Percentiles rank a stretch among this genome's conserved stretches.
These are phyloP conservation scores for Macrochelys suwanniensis DNA, from an alignment of 2,797 vertebrate genomes.

Conservation along the genomic window DNA sequence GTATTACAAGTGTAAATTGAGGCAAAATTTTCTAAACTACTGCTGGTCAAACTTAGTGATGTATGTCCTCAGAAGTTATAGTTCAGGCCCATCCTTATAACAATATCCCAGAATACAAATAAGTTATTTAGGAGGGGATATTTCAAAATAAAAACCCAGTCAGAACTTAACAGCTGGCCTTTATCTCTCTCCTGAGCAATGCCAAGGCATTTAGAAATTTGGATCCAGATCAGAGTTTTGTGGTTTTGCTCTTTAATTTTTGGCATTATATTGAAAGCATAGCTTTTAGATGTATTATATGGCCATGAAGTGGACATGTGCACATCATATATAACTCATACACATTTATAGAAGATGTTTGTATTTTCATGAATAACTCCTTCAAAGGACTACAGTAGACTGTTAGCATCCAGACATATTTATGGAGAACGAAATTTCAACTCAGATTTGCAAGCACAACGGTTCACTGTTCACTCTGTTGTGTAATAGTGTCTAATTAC, in stretches of 20 bases:
- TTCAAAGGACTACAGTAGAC: rapidly evolving
- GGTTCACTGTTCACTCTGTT: not conserved
- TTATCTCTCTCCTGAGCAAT: not conserved
- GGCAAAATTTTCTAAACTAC: not conserved
- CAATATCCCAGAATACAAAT: not conserved
- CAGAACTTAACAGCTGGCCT: not conserved
- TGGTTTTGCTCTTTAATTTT: not conserved
- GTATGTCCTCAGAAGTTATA: not conserved
- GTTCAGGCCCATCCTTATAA: not conserved
- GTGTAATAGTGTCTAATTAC: not conserved
- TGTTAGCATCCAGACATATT: not conserved
- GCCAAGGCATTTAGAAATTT: rapidly evolving
- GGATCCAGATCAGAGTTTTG: not conserved
- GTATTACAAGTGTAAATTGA: conserved; percentile 5
- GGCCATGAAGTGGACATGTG: not conserved
- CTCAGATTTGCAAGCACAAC: not conserved
- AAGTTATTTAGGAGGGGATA: not conserved
- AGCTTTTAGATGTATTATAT: not conserved
- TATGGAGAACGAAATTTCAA: not conserved
- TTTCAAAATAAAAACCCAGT: not conserved
- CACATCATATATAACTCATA: not conserved
- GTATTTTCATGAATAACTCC: not conserved
- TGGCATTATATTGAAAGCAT: not conserved
- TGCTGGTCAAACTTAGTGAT: not conserved
- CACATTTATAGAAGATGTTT: rapidly evolving